Base-by-base conservation (phyloP, 2,888 invertebrate genomes). In the Strigamia transsilvanica region DNA sequence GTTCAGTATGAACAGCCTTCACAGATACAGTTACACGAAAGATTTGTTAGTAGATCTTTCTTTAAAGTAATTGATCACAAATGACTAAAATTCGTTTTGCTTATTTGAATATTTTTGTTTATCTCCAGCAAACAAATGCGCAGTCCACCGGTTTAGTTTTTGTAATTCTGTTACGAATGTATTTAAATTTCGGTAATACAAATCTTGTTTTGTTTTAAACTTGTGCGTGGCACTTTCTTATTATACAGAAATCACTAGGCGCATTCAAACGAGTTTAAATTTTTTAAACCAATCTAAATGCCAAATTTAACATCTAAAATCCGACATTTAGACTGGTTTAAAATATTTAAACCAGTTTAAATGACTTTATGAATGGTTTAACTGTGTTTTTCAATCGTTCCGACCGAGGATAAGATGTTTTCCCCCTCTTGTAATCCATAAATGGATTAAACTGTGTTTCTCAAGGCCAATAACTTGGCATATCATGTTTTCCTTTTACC, bases 401-500 rank as follows among this genome's bases (percentile, higher is more conserved):
- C 10, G 38, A 38, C 0, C 10, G 38, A 38, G 38, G 38, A 38
- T 38, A 27, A 73, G 23, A 32, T 56, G 1, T 18, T 56, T 73
- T 32, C n/a, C 73, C 23, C 23, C 23, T 66, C 23, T 27, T 27
- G 15, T 27, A 73, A 73, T 73, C 73, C 32, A 6, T 12, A 73
- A 73, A 73, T 73, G 73, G 73, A 73, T 73, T 73, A 73, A 73
- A 27, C 73, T 32, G 13, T 32, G 13, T 32, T 73, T 27, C 73
- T 73, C 73, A 73, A 73, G 73, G 73, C 27, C 32, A 73, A n/a
- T 15, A 73, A 32, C 73, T 73, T 32, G 73, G 23, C 27, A n/a
- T 73, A 73, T 73, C 73, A 27, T 27, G 73, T 73, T 73, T 73
- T 73, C 73, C 27, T 27, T 73, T 73, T 73, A 73, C 73, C 73